A percentile compares a stretch with the other conserved stretches of the same genome.
These are phyloP conservation scores for Akabosia matsudoensis DNA, from an alignment of 1,140 invertebrate genomes.

Conservation along the genomic window DNA sequence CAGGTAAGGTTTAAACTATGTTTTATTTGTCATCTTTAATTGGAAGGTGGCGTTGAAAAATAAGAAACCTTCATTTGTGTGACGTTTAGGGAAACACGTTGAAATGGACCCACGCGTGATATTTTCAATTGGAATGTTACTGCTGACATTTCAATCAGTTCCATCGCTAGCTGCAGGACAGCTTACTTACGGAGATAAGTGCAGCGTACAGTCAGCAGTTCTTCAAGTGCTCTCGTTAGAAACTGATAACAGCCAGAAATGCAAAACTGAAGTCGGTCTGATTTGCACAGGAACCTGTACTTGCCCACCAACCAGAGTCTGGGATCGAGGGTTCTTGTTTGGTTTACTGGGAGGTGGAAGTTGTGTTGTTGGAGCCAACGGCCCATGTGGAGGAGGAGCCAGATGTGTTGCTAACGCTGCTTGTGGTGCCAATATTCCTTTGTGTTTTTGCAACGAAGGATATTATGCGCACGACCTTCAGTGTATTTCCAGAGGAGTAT, in stretches of 20 bases:
- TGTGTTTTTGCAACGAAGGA: background rate
- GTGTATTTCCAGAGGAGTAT: background rate
- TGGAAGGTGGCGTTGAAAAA: no score
- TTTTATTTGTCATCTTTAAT: no score
- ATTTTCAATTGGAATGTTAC: background rate
- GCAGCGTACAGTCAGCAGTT: background rate
- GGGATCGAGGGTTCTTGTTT: background rate
- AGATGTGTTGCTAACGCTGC: background rate
- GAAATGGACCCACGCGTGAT: background rate
- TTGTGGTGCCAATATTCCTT: background rate
- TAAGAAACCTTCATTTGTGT: no score
- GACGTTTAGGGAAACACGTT: background rate
- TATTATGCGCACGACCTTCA: background rate
- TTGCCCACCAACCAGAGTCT: constrained; percentile 2
- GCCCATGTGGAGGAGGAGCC: background rate
- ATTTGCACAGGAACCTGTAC: constrained; percentile 9
- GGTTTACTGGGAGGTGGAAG: background rate
- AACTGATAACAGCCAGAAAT: background rate
- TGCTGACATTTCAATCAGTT: background rate
- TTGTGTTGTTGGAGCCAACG: constrained; percentile 1
- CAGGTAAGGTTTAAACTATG: no score
- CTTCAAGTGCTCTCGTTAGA: background rate
- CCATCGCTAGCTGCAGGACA: background rate
- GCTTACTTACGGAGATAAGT: background rate
- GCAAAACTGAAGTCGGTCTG: background rate